Evolutionary conservation across 2,797 vertebrate species (phyloP), one percentile per base, ranked within the genome.

Genomic region (Phalanger gymnotis): DNA sequence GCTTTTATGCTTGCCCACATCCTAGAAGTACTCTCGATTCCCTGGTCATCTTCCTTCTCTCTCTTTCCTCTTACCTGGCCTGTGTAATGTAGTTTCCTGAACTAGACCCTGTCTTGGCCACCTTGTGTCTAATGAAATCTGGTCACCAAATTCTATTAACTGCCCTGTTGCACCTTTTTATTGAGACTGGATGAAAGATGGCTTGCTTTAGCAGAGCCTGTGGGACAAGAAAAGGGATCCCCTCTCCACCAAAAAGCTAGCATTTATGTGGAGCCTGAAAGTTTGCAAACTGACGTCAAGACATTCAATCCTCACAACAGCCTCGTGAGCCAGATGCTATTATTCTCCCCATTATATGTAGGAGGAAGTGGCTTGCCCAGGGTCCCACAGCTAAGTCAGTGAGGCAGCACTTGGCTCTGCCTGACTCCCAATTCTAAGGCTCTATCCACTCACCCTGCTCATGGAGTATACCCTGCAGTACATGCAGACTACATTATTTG

Each of bases 71-170:
- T 94, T 47, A 94, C n/a, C 90, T 12, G 31, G 0, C 54, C 16
- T 53, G 61, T 56, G 0, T 52, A 56, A 90, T 81, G 92, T 66
- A 30, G 30, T 51, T 81, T 51, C 95, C 91, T 91, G 30, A 92
- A 73, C 5, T 54, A 94, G 54, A 54, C 92, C 90, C 22, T 25
- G 28, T 54, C 16, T 54, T 55, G 40, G 47, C 58, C 53, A 54
- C 12, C 53, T 7, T 57, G 92, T 16, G 27, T 93, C 56, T 22
- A 61, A 92, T 58, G 94, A 95, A 96, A 61, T 95, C 81, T 14
- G 22, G 2, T 56, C 55, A 47, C 13, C 53, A 73, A 93, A 91
- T 96, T 91, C 91, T 93, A 92, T 57, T 53, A 66, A 11, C 94
- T 56, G 5, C 11, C 94, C 93, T 90, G 61, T 25, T 10, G 11